Evolutionary conservation across 2,113 vertebrate species (phyloP), one percentile per base, ranked within the genome.

Genomic region (Pristiophorus japonicus): DNA sequence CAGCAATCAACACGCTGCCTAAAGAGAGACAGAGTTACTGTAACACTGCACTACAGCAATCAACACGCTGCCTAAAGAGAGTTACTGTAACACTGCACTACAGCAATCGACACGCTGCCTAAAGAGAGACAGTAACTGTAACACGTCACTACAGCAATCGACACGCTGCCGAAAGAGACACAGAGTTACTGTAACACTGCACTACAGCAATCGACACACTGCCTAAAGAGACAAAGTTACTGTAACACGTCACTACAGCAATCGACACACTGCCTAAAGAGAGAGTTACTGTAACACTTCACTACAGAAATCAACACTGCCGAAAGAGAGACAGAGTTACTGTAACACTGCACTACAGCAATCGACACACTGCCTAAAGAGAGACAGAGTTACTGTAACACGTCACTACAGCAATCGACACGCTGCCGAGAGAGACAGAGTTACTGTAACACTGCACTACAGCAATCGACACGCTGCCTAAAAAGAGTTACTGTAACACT

Each of bases 81-180:
- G 24, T 51, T 90, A 34, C 14, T 62, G 6, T n/a, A 34, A 34
- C 16, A 30, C 14, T 90, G 34, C 55, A 55, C 55, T 94, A 67
- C 11, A 94, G 42, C 30, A 59, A 34, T 59, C 27, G 10, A 88
- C 47, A 90, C 34, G 3, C 47, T 16, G 10, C 42, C 47, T 34
- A 92, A 4, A 45, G 38, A 66, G 51, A 96, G 95, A 85, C 16
- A 51, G 24, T 51, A 62, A 34, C 14, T 62, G 6, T n/a, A 34
- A 34, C 16, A 30, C 14, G 59, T 59, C 55, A 55, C 55, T 94
- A 67, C 11, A 94, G 42, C 30, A 59, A 34, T 59, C 27, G 10
- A 88, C 47, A 90, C 34, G 3, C 99, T 99, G n/a, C n/a, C n/a
- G n/a, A 95, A 65, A 96, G 96, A 96, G 51, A 96, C 95, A 85